Evolutionary conservation across 2,113 vertebrate genomes (phyloP), one percentile per base, ranked within the genome.

Genomic region (Nettapus auritus): DNA sequence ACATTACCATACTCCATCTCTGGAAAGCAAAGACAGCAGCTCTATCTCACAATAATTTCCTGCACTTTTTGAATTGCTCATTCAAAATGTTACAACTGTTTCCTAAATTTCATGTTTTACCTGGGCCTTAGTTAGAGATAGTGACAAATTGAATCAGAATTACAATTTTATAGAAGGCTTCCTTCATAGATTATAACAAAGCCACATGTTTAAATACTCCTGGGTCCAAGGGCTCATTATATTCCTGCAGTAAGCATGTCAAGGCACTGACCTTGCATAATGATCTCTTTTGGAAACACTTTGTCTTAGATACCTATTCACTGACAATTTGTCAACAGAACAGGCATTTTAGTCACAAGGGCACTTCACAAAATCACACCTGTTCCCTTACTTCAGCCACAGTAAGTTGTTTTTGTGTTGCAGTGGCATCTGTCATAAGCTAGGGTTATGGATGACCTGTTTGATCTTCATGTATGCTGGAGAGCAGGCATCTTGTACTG

Each of bases 1-100:
- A 70, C 11, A 87, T 93, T 94, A 96, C 34, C 86, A 92, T 92
- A 63, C 38, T 48, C 76, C 93, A 48, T 88, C 86, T 84, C 71
- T 67, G 22, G 31, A 88, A 94, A 84, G 25, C 21, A 90, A 94
- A 90, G 33, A 25, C 78, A 93, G 66, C 62, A 83, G 62, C 55
- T 94, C 83, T 85, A 40, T 81, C 95, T 75, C 91, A 64, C 74
- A 95, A 46, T 48, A 63, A 79, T 38, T 63, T 93, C 56, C 85
- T 77, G 33, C 34, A 33, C 48, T 68, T 9, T 0, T 85, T 82
- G 69, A 86, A 95, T 70, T 77, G 8, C 40, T 93, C 86, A 94
- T 91, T 86, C 62, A 86, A 74, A 91, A 88, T 67, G 70, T 21
- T 31, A 11, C 46, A 92, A 48, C 29, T n/a, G 19, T 46, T 89